Base-by-base conservation (phyloP, 2,797 vertebrate species). In the Champsocephalus gunnari region DNA sequence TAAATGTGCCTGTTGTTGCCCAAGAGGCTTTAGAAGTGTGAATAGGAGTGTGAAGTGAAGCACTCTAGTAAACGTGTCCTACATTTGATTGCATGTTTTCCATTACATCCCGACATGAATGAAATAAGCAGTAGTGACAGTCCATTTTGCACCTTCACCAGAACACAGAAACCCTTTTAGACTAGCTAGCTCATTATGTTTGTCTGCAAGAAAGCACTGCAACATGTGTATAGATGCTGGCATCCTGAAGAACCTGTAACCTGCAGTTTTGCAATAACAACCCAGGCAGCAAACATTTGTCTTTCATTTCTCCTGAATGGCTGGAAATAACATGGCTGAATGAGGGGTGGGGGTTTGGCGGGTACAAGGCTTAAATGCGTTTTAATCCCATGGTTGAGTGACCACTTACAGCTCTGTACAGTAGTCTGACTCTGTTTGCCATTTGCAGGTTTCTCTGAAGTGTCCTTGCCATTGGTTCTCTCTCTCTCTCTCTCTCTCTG, bases 361-460 rank as follows among this genome's bases (percentile, higher is more conserved):
- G 84, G 83, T 93, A 92, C 91, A 91, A 87, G 88, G 91, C 91
- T 94, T 93, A 93, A 95, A 94, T 92, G 92, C 82, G 90, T 94
- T 94, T 94, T 94, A 95, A 94, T 95, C 93, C 92, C 93, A 94
- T 88, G 94, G 87, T 92, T 94, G 91, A 93, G 82, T 93, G 93
- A 89, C 88, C 89, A 85, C 92, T 93, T 84, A 88, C 89, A 88
- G 90, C 86, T 84, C 79, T 87, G 89, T 86, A 87, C 88, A 77
- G 84, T 71, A 82, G 88, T 85, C 72, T 79, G 83, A 85, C 82
- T 89, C 87, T 84, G 81, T 62, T 83, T 88, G 88, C 84, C 79
- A 87, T 88, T 90, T 85, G 66, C 85, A 84, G 90, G 83, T 89
- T 81, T 86, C 80, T 84, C 79, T 85, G 80, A 90, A 90, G 88